Evolutionary conservation across 2,888 invertebrate species (phyloP), one percentile per base, ranked within the genome.

Genomic region (Sminthurides aquaticus): DNA sequence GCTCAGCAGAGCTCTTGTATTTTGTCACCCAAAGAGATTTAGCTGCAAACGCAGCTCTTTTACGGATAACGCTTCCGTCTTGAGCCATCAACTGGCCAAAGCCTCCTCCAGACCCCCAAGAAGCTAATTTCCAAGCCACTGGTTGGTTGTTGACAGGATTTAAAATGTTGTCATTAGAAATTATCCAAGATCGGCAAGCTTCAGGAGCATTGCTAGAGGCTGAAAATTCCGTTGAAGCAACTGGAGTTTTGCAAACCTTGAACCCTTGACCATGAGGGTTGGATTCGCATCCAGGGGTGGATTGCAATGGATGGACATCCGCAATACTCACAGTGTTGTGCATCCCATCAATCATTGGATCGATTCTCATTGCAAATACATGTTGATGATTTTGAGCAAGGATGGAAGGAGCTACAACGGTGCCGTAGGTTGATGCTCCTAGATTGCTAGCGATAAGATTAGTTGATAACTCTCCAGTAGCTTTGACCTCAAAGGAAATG

Each of bases 381-480:
- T 74, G 74, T 52, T 74, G 74, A 56, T 74, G 74, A 56, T 66
- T 71, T 56, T 70, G 72, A 2, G 70, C 74, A 59, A 62, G 66
- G 11, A 71, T 48, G 18, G 60, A 60, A 1, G 52, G 27, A 0
- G 55, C 61, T 2, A 73, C 70, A 11, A 62, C n/a, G 29, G 67
- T 62, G 25, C 62, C 66, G 48, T 66, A 49, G n/a, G 28, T 43
- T n/a, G 48, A 24, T 2, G 57, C 24, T 2, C 20, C 49, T 11
- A 20, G 48, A 26, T 52, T 58, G 1, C 55, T 60, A 0, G 56
- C 55, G 18, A 63, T 2, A 2, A 63, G 18, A 43, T 62, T 68
- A 2, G 68, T 65, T 22, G 66, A 66, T 8, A 72, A 62, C 49
- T 69, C 69, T 22, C 73, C 73, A 27, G 73, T 71, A 0, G 71